Base-by-base conservation (phyloP, 2,888 invertebrate genomes). In the Phrixothrix hirtus region DNA sequence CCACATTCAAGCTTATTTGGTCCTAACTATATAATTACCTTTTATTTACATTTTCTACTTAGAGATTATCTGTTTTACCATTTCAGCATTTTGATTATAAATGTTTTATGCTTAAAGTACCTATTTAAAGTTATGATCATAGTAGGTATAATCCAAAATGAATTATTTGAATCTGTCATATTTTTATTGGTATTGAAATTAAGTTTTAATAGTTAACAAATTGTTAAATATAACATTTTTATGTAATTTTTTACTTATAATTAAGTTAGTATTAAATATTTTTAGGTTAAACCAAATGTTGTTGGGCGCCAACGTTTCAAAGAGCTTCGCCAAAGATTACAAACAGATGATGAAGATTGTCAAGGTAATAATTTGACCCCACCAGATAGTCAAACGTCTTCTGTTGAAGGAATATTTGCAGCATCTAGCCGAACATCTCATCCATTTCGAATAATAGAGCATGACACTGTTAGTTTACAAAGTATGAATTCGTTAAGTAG, bases 401-500 rank as follows among this genome's bases (percentile, higher is more conserved):
- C 90, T 5, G 83, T 88, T 44, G 93, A 93, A 66, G 88, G 88
- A 53, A 83, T 88, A 9, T 88, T 83, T 72, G 83, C 86, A 5
- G 78, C 79, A 25, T 80, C 84, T 55, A 81, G 80, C 39, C 83
- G 84, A 65, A 81, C 83, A 35, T 78, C 80, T 50, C 91, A 90
- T 75, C 92, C 92, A 12, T 92, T 92, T 73, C 83, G 84, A 75
- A 88, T 92, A 58, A 91, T 93, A 66, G 91, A 94, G 63, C 90
- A 90, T 67, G 93, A 93, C 75, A 86, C 92, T 10, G 82, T 91
- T 74, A 92, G 92, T 71, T 78, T 93, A 64, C 92, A 92, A 74
- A 92, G 92, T 70, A 88, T 93, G 82, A 90, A 91, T 63, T 93
- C 93, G 37, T 78, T 93, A 49, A 92, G 92, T 14, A 80, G 92